A percentile compares a stretch with the other conserved stretches of the same genome.
Evolutionary conservation across 2,888 invertebrate species (phyloP).

Genomic region (Melieria omissa): DNA sequence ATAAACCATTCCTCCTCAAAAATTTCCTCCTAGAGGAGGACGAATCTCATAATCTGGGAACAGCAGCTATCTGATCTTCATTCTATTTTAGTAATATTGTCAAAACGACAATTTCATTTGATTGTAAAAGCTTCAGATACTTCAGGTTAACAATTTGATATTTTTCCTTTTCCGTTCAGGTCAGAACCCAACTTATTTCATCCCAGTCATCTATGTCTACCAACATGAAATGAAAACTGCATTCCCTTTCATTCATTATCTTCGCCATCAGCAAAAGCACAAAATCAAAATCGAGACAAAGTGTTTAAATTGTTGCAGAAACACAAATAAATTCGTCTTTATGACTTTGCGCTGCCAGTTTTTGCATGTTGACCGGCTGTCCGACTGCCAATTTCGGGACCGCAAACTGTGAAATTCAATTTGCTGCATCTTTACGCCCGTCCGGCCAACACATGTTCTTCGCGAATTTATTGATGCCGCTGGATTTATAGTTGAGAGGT

Average conservation of each 20-base stretch:
- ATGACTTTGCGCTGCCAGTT: constrained; percentile 4
- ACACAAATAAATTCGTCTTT: constrained; percentile 23
- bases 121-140: too few relatives aligned
- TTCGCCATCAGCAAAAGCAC: background rate
- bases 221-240: background rate
- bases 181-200: background rate
- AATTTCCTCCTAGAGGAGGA: too few relatives aligned
- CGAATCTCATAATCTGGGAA: too few relatives aligned
- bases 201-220: background rate
- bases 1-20: too few relatives aligned
- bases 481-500: constrained; percentile 14
- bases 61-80: too few relatives aligned
- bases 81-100: too few relatives aligned
- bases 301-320: constrained; percentile 20
- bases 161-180: background rate
- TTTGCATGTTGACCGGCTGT: background rate
- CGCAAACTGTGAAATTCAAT: constrained; percentile 50
- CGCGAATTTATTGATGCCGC: constrained; percentile 18
- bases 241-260: background rate
- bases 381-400: constrained; percentile 38
- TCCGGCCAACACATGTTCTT: background rate
- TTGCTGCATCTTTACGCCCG: constrained; percentile 33
- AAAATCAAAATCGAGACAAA: background rate
- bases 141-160: too few relatives aligned
- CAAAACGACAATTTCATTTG: too few relatives aligned